Percentiles rank a stretch among this genome's conserved stretches.
phyloP scores from a whole-genome alignment of 2,797 vertebrate species.

The Australoheros facetus region DNA sequence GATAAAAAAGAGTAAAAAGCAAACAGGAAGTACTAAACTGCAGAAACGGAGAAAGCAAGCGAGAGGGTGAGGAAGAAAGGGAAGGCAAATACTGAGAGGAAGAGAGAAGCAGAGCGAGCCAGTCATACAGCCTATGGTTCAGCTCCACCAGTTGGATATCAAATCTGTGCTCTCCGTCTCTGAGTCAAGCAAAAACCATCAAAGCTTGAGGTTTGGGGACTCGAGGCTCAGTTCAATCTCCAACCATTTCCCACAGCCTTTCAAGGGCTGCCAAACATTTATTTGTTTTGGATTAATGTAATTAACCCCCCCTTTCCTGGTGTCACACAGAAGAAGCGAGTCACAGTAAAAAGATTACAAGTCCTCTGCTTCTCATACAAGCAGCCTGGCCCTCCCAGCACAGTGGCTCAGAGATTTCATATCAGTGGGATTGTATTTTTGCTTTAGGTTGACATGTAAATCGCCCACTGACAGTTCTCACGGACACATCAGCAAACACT shows the following conservation, averaged over 20 bases:
- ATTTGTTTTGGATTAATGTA: constrained; percentile 82
- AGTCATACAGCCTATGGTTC: constrained; percentile 19
- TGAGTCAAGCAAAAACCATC: constrained; percentile 72
- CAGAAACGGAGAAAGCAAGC: background rate
- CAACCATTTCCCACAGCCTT: constrained; percentile 71
- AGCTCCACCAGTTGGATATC: constrained; percentile 59
- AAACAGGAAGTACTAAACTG: constrained; percentile 8
- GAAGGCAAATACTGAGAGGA: constrained; percentile 12
- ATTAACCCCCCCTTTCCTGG: constrained; percentile 62
- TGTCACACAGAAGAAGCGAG: constrained; percentile 61
- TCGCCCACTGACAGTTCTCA: constrained; percentile 46
- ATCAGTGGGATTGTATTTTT: constrained; percentile 53
- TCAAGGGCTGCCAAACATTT: constrained; percentile 75
- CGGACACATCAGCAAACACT: constrained; percentile 36
- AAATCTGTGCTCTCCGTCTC: constrained; percentile 61
- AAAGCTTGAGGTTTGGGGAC: constrained; percentile 75
- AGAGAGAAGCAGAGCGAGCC: constrained; percentile 19
- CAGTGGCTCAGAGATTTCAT: constrained; percentile 50
- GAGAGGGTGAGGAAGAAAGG: background rate
- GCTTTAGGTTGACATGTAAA: constrained; percentile 54
- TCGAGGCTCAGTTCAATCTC: constrained; percentile 68
- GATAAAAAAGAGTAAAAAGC: constrained; percentile 5
- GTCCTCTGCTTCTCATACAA: constrained; percentile 48
- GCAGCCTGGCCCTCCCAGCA: constrained; percentile 20
- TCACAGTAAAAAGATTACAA: constrained; percentile 66